Conservation (phyloP, 2,113 vertebrate genomes). For the Otis tarda region DNA sequence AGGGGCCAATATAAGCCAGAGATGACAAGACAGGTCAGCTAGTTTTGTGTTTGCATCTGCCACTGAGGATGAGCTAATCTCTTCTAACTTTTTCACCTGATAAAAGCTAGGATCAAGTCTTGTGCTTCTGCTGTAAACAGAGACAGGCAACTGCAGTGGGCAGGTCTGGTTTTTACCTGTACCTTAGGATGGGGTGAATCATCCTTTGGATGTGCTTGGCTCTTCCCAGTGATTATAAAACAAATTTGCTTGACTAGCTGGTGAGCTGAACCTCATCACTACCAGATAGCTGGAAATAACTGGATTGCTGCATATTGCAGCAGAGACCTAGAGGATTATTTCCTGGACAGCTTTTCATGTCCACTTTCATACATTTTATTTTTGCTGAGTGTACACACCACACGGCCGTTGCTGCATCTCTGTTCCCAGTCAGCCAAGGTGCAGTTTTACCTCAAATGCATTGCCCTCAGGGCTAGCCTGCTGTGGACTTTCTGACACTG, state of each 20-base stretch:
- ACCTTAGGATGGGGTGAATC: not conserved
- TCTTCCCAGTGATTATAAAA: not conserved
- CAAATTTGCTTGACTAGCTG: not conserved
- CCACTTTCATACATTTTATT: not conserved
- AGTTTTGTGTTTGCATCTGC: not conserved
- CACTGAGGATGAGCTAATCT: not conserved
- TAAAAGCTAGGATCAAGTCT: not conserved
- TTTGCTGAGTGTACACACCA: not conserved
- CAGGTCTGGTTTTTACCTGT: not conserved
- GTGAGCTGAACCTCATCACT: not conserved
- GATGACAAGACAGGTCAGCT: not conserved
- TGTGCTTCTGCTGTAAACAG: not conserved
- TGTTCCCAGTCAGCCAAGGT: not conserved
- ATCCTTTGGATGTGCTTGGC: not conserved
- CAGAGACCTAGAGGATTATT: not conserved
- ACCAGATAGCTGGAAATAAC: not conserved
- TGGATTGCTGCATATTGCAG: not conserved
- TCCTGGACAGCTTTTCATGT: not conserved
- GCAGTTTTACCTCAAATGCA: not conserved
- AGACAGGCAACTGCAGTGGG: not conserved
- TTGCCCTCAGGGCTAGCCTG: not conserved
- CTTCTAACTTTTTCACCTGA: not conserved
- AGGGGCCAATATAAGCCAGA: fast-evolving
- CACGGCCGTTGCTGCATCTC: not conserved
- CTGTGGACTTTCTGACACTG: not conserved